These are phyloP conservation scores for Drosophila paracracens DNA, from an alignment of 2,888 invertebrate genomes.

Conservation along the genomic window DNA sequence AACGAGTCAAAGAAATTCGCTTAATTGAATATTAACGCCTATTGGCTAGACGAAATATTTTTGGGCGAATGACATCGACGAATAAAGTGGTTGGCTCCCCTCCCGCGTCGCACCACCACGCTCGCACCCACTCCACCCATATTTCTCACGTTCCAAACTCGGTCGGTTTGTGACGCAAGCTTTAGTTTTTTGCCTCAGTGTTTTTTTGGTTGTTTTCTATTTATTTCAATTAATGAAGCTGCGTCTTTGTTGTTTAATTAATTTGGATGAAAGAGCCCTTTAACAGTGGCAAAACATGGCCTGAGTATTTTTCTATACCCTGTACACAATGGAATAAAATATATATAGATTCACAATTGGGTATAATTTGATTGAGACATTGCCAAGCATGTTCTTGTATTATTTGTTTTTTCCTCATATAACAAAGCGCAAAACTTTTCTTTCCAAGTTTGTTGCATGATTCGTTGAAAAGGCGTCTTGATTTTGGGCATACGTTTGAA, in stretches of 20 bases:
- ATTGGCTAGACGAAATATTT: constrained; percentile 61
- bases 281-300: constrained; percentile 9
- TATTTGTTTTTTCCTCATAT: neutral
- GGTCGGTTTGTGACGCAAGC: constrained; percentile 23
- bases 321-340: neutral
- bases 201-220: constrained; percentile 42
- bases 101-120: neutral
- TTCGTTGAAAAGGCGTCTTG: neutral
- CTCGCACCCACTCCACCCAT: constrained; percentile 17
- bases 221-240: constrained; percentile 77
- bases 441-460: neutral
- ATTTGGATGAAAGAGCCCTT: constrained; percentile 51
- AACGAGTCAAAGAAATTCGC: constrained; percentile 48
- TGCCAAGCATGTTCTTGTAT: neutral
- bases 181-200: constrained; percentile 5
- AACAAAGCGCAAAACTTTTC: neutral
- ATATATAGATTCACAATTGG: neutral
- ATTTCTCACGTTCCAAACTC: constrained; percentile 40
- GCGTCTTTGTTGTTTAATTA: constrained; percentile 67
- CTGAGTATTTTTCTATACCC: constrained; percentile 15
- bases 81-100: constrained; percentile 25
- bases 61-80: constrained; percentile 49
- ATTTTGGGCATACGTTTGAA: neutral
- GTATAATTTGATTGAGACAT: neutral
- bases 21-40: constrained; percentile 77